Percentiles rank a stretch among this genome's conserved stretches.
These are phyloP conservation scores for Arctocebus calabarensis DNA, from an alignment of 2,797 vertebrate genomes.

Conservation along the genomic window DNA sequence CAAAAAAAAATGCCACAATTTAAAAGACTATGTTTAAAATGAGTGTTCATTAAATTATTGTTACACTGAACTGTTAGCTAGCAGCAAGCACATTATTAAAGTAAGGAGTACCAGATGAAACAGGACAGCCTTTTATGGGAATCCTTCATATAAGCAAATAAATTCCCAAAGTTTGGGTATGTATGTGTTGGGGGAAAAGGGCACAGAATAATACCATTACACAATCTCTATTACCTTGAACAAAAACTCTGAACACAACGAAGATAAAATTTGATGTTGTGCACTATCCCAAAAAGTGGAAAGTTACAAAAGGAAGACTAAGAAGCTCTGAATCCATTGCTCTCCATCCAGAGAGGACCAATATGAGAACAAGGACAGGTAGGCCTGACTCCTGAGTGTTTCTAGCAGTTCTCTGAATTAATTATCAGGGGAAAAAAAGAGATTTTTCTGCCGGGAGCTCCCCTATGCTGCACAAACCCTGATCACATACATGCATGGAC, in stretches of 20 bases:
- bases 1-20: conserved; percentile 19
- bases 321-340: neutral
- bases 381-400: rapidly evolving
- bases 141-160: neutral
- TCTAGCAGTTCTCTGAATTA: neutral
- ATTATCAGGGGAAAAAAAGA: no score
- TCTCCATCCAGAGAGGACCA: rapidly evolving
- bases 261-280: neutral
- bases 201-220: neutral
- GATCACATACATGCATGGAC: no score
- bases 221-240: neutral
- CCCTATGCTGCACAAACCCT: neutral
- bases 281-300: rapidly evolving
- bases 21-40: neutral
- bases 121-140: neutral
- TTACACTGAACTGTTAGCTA: neutral
- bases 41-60: neutral
- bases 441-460: no score
- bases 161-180: neutral
- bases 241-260: neutral
- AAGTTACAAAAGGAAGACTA: rapidly evolving
- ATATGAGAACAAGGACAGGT: rapidly evolving
- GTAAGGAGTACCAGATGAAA: neutral
- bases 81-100: neutral
- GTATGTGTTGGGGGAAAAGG: rapidly evolving